Percentiles rank a stretch among this genome's conserved stretches.
Evolutionary conservation across 1,140 invertebrate genomes (phyloP).

Genomic region (Cydia fagiglandana): DNA sequence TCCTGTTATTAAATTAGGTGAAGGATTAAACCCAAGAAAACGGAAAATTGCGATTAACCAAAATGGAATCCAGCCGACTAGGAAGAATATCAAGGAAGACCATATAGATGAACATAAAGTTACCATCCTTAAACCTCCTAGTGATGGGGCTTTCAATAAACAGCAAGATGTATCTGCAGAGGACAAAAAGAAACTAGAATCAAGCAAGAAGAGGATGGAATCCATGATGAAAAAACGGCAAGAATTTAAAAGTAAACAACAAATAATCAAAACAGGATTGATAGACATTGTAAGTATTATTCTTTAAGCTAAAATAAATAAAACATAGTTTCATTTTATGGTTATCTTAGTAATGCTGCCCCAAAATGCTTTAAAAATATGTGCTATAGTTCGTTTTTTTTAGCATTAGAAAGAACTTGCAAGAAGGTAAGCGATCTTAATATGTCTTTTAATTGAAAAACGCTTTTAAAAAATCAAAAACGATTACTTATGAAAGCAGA

Average conservation of each 20-base stretch:
- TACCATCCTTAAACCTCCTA: constrained; percentile 26
- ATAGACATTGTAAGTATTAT: constrained; percentile 77
- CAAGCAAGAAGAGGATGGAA: constrained; percentile 81
- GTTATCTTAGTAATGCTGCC: not conserved
- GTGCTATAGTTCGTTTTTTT: no score
- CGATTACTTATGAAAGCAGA: no score
- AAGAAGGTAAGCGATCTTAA: no score
- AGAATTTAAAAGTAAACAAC: constrained; percentile 80
- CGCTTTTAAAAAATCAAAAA: no score
- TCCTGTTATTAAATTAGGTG: constrained; percentile 47
- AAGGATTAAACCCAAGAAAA: constrained; percentile 53
- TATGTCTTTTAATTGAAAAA: no score
- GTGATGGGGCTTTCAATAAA: not conserved
- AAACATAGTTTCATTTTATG: not conserved
- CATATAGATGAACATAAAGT: not conserved
- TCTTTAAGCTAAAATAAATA: not conserved
- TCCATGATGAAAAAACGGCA: constrained; percentile 80
- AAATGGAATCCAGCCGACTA: not conserved
- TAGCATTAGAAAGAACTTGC: no score
- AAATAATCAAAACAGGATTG: constrained; percentile 79
- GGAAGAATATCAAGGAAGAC: not conserved
- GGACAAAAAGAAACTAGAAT: constrained; percentile 62
- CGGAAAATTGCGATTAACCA: constrained; percentile 44
- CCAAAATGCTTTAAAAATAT: no score
- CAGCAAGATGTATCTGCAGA: constrained; percentile 32